These are phyloP conservation scores for Andrena flavipes DNA, from an alignment of 2,888 invertebrate genomes.

Conservation along the genomic window DNA sequence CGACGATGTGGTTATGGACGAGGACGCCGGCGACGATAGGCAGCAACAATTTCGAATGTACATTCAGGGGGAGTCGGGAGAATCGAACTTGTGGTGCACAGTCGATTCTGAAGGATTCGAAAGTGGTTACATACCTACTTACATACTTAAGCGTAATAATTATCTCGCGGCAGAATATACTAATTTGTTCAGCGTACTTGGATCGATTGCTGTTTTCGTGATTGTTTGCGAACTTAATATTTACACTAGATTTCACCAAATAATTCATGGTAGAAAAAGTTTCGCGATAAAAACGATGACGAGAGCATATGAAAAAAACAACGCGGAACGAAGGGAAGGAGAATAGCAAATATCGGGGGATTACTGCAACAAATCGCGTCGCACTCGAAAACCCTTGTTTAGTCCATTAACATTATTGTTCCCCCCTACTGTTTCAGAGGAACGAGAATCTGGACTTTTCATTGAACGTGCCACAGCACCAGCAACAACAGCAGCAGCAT, in stretches of 20 bases:
- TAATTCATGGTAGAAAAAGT: too few relatives aligned
- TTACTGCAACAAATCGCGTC: not conserved
- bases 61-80: conserved; percentile 25
- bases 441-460: conserved; percentile 91
- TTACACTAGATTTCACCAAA: too few relatives aligned
- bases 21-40: conserved; percentile 19
- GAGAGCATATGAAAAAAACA: too few relatives aligned
- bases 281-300: too few relatives aligned
- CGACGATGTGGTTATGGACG: not conserved
- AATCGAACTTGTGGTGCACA: conserved; percentile 23
- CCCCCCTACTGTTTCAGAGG: conserved; percentile 88
- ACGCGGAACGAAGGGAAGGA: too few relatives aligned
- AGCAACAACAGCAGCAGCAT: conserved; percentile 85
- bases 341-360: too few relatives aligned
- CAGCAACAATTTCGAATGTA: too few relatives aligned
- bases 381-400: not conserved
- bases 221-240: too few relatives aligned
- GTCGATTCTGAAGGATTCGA: not conserved
- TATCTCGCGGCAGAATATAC: too few relatives aligned
- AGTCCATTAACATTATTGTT: not conserved
- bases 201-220: too few relatives aligned
- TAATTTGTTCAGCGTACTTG: too few relatives aligned
- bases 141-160: not conserved
- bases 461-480: conserved; percentile 88
- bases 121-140: not conserved